Percentiles rank a stretch among this genome's conserved stretches.
Evolutionary conservation across 2,888 invertebrate genomes (phyloP).

Genomic region (Eudemis profundana): DNA sequence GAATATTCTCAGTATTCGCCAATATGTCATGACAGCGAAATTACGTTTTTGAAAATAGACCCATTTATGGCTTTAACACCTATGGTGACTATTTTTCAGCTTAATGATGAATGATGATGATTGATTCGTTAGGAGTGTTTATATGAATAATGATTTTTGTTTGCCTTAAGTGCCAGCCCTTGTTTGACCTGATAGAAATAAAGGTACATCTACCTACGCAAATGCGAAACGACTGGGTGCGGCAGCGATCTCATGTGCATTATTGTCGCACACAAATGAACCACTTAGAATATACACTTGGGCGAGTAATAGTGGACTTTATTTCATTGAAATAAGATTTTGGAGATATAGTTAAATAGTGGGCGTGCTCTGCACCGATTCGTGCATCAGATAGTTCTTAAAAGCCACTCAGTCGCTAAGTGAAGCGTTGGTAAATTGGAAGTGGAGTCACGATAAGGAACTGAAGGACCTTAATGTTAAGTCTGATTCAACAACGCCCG

Average conservation of each 20-base stretch:
- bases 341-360: not conserved
- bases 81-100: too few relatives aligned
- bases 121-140: too few relatives aligned
- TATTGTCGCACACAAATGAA: not conserved
- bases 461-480: conserved; percentile 16
- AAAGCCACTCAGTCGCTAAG: conserved; percentile 17
- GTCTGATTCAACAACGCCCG: too few relatives aligned
- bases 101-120: too few relatives aligned
- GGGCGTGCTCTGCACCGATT: conserved; percentile 10
- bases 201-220: too few relatives aligned
- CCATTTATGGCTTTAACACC: too few relatives aligned
- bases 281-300: not conserved
- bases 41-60: too few relatives aligned
- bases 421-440: conserved; percentile 16
- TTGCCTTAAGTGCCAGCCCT: conserved; percentile 7
- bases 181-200: conserved; percentile 3
- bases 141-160: too few relatives aligned
- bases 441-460: conserved; percentile 12
- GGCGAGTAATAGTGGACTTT: not conserved
- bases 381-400: conserved; percentile 23
- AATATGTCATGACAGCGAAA: too few relatives aligned
- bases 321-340: not conserved
- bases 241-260: conserved; percentile 20
- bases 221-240: conserved; percentile 11
- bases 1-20: too few relatives aligned